Percentiles rank a stretch among this genome's conserved stretches.
Evolutionary conservation across 2,888 invertebrate genomes (phyloP).

Genomic region (Drosophila pegasa): DNA sequence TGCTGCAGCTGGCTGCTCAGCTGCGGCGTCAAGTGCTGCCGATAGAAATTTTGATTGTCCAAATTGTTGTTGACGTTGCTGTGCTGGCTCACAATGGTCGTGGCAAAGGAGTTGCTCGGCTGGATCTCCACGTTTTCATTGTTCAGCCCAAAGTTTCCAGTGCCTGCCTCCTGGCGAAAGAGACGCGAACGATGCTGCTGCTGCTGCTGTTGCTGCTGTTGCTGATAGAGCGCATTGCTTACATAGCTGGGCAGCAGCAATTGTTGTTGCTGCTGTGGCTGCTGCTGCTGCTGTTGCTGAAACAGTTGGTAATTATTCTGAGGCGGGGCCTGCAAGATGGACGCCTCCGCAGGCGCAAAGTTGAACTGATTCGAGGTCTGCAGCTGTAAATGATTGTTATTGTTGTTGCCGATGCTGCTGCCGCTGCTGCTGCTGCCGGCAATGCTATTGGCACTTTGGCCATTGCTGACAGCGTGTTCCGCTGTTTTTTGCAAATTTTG

Average conservation of each 20-base stretch:
- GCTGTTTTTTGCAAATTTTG: constrained; percentile 72
- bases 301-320: constrained; percentile 77
- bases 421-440: constrained; percentile 33
- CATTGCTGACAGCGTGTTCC: constrained; percentile 60
- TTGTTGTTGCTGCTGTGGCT: constrained; percentile 64
- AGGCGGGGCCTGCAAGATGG: constrained; percentile 74
- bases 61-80: constrained; percentile 66
- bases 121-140: constrained; percentile 83
- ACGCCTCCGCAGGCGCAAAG: constrained; percentile 78
- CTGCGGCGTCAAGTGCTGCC: constrained; percentile 81
- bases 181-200: constrained; percentile 84
- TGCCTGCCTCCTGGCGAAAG: constrained; percentile 86
- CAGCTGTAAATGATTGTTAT: constrained; percentile 73
- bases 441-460: constrained; percentile 54
- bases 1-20: constrained; percentile 82
- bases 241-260: constrained; percentile 72
- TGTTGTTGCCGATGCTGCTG: constrained; percentile 39
- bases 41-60: constrained; percentile 83
- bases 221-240: constrained; percentile 74
- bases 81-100: constrained; percentile 68
- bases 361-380: constrained; percentile 83
- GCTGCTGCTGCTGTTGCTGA: constrained; percentile 46
- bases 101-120: constrained; percentile 72
- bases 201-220: constrained; percentile 58
- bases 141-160: constrained; percentile 88